Conservation (phyloP, 2,113 vertebrate genomes). For the Etheostoma cragini region DNA sequence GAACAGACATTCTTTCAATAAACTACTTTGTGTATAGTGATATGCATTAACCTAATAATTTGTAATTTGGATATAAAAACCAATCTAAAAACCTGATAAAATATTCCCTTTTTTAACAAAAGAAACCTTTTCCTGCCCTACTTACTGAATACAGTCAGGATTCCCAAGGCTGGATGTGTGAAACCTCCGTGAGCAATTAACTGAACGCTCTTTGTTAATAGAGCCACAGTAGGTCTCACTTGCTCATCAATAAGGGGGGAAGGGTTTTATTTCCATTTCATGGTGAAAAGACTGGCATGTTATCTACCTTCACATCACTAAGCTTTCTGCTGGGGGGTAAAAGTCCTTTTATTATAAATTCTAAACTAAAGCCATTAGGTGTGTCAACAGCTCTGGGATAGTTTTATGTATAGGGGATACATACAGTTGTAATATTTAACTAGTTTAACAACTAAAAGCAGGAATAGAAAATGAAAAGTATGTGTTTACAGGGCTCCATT, state of each 20-base stretch:
- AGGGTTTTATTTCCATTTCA: slow-evolving; percentile 80
- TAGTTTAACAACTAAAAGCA: slow-evolving; percentile 19
- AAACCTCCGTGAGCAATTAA: slow-evolving; percentile 79
- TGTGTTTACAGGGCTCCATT: background rate
- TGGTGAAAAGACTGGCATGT: slow-evolving; percentile 78
- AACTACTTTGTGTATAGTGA: background rate
- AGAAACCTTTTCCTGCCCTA: slow-evolving; percentile 69
- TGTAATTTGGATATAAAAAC: slow-evolving; percentile 23
- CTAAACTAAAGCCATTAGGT: slow-evolving; percentile 49
- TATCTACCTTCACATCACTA: slow-evolving; percentile 77
- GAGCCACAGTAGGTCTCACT: slow-evolving; percentile 80
- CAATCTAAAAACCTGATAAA: slow-evolving; percentile 19
- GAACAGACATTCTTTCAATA: background rate
- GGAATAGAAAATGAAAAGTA: background rate
- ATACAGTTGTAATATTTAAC: slow-evolving; percentile 1
- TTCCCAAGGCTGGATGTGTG: slow-evolving; percentile 71
- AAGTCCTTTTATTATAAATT: slow-evolving; percentile 61
- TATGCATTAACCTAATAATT: background rate
- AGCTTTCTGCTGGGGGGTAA: slow-evolving; percentile 54
- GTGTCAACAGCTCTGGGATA: slow-evolving; percentile 50
- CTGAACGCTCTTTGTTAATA: slow-evolving; percentile 81
- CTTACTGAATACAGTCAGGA: slow-evolving; percentile 70
- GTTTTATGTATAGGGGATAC: slow-evolving; percentile 20
- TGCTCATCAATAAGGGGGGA: slow-evolving; percentile 82
- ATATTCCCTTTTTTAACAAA: slow-evolving; percentile 57